Base-by-base conservation (phyloP, 2,113 vertebrate genomes). In the Nycticryphes semicollaris region DNA sequence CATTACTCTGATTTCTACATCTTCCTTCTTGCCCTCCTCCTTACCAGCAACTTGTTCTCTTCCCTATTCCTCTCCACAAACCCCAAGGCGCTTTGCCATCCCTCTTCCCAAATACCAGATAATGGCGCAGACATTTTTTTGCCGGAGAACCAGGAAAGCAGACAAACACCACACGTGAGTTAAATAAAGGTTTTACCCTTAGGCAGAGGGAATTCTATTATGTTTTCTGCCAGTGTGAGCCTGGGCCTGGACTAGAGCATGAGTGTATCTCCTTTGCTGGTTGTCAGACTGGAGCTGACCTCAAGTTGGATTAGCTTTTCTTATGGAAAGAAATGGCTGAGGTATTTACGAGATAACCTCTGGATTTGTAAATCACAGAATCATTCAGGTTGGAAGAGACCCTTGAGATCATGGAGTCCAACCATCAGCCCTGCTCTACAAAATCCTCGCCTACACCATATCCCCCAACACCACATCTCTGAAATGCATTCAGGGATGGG, bases 251-350 rank as follows among this genome's bases (percentile, higher is more conserved):
- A 66, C 17, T 12, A 43, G 23, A 83, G 35, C 6, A 28, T 2
- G 15, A 0, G 0, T 8, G 1, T 3, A 31, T 21, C 20, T 78
- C 24, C 89, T 54, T n/a, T n/a, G n/a, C 5, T n/a, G 14, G 1
- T 77, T 62, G 74, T 81, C 31, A 47, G 20, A 25, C 6, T 28
- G 31, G 24, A 89, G 18, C 59, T 62, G 41, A 57, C 14, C 59
- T 69, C 31, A n/a, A 25, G 4, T 45, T 18, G 24, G 62, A 86
- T 56, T 7, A 69, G 19, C 6, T 83, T 84, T 77, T 67, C 51
- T 73, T 68, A 64, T 2, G 24, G 73, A 74, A 87, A 82, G 6
- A n/a, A 56, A 78, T 17, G 20, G 4, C 4, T 3, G 4, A 72
- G 7, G 8, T 17, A 4, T 15, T 2, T 23, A 72, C 6, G 22